Base-by-base conservation (phyloP, 2,888 invertebrate genomes). In the Salticus scenicus region DNA sequence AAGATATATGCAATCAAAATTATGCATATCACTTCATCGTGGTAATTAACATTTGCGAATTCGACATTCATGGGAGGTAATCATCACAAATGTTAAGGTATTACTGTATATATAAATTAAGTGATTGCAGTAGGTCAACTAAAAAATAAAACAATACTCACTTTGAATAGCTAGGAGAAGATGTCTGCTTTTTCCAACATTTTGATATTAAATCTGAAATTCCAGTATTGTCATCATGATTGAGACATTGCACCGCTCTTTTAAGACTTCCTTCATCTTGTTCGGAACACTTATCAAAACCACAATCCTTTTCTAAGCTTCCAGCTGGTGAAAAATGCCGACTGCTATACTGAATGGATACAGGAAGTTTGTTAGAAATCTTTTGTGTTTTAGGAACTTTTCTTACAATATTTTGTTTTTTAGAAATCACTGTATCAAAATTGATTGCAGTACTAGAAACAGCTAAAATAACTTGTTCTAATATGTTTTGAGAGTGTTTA, bases 281-380 rank as follows among this genome's bases (percentile, higher is more conserved):
- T 28, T 63, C 63, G 17, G 17, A 57, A 57, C 42, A 30, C 33
- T 63, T 24, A 10, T 63, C n/a, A 12, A 8, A 14, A 30, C 5
- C 7, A 17, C 47, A 24, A 12, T 76, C 75, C 0, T n/a, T 8
- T 42, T 27, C 30, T 17, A 0, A n/a, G 8, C 20, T 14, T 31
- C 12, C 31, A 37, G 28, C 64, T 30, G 82, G 82, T 0, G 82
- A 83, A 70, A 72, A 83, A 41, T 83, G 82, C 2, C 82, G 82
- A 31, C 82, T 83, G 51, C 82, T 83, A 20, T 72, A 83, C n/a
- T 47, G 33, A 66, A 83, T 37, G 5, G 76, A 64, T 67, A 83
- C 30, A 10, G 64, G 64, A 14, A 66, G 20, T 33, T 28, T 47
- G 27, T 37, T 66, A 1, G 51, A 64, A 20, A 28, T n/a, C 24